Base-by-base conservation (phyloP, 2,888 invertebrate genomes). In the Orthosia gracilis region DNA sequence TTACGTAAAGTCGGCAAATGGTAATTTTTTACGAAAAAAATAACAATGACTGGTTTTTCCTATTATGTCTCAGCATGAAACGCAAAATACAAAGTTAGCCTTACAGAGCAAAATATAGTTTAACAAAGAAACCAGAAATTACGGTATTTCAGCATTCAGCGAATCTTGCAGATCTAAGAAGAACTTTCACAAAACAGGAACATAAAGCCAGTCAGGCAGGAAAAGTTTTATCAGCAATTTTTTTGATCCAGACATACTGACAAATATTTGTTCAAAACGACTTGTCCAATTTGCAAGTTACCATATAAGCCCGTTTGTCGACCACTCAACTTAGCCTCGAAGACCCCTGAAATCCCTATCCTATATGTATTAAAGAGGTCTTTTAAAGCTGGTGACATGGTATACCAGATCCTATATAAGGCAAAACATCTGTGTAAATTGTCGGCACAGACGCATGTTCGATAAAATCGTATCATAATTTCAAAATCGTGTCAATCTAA, bases 401-500 rank as follows among this genome's bases (percentile, higher is more conserved):
- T 58, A 71, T 78, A 82, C 83, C 47, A 65, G 59, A 57, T 61
- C 50, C 82, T 84, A 47, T 84, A 86, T 80, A 91, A 70, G 84
- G 86, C 55, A 83, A 87, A 65, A 86, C 85, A 63, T 73, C 75
- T 74, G 70, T 83, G 86, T 82, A 84, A 88, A 91, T 79, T 88
- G 74, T 78, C 80, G 84, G 87, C 88, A 87, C 87, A 85, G 80
- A 82, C 81, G 82, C 77, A 83, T 87, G 89, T 87, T 88, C 77
- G 89, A 91, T 90, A 74, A 74, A n/a, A 77, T 73, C 68, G 80
- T 81, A 87, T 87, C 83, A 83, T 85, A 87, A 88, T 88, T 89
- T 87, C 75, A 85, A 83, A 90, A 88, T 81, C 88, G 80, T 88
- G 87, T 90, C 88, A 86, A 88, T 84, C 80, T 88, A 91, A 90